phyloP scores from a whole-genome alignment of 2,113 vertebrate species.

The Antennarius striatus region DNA sequence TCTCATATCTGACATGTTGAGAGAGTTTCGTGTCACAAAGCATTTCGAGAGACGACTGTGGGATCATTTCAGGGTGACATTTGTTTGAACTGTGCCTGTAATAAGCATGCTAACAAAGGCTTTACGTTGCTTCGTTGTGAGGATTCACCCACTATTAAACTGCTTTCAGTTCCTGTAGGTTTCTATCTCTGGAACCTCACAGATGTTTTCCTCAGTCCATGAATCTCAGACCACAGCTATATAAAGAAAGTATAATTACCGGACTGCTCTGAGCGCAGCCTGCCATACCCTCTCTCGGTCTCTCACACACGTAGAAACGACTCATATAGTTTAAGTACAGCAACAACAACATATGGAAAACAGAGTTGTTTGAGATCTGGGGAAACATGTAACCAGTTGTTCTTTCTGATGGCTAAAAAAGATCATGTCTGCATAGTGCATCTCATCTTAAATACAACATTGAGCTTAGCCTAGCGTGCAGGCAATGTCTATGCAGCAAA shows the following conservation, averaged over 20 bases:
- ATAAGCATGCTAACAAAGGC: too few species aligned
- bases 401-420: too few species aligned
- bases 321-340: too few species aligned
- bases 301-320: neutral
- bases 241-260: slow-evolving; percentile 73
- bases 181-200: slow-evolving; percentile 37
- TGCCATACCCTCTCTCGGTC: slow-evolving; percentile 43
- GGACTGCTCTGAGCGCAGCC: slow-evolving; percentile 54
- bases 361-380: too few species aligned
- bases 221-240: slow-evolving; percentile 70
- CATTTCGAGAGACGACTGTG: neutral
- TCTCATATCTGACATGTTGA: neutral
- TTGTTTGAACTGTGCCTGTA: slow-evolving; percentile 9
- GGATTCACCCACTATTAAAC: neutral
- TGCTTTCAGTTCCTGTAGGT: slow-evolving; percentile 23
- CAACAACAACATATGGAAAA: too few species aligned
- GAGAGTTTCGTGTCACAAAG: neutral
- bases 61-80: neutral
- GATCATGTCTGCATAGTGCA: too few species aligned
- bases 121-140: neutral
- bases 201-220: slow-evolving; percentile 61
- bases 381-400: too few species aligned
- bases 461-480: too few species aligned
- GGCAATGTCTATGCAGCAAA: too few species aligned
- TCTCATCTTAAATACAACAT: too few species aligned